Evolutionary conservation across 2,888 invertebrate genomes (phyloP).

Genomic region (Microctonus brassicae): DNA sequence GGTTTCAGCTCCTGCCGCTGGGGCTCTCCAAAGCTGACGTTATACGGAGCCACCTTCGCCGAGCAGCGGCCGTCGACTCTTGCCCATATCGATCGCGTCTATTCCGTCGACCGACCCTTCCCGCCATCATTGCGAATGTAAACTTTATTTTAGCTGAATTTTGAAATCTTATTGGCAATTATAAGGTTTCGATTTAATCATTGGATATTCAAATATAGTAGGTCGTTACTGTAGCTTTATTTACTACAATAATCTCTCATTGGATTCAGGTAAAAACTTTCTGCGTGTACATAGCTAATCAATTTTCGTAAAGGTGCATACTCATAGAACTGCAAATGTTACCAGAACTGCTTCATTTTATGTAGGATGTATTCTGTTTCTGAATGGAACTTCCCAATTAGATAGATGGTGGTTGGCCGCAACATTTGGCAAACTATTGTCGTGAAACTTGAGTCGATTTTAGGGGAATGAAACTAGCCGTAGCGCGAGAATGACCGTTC

Average conservation of each 20-base stretch:
- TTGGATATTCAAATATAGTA: neutral
- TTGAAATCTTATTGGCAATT: neutral
- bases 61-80: slow-evolving; percentile 1
- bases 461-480: slow-evolving; percentile 20
- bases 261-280: neutral
- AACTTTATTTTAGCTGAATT: neutral
- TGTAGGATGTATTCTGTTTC: neutral
- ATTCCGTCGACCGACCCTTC: slow-evolving; percentile 6
- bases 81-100: slow-evolving; percentile 20
- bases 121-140: neutral
- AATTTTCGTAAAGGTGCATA: neutral
- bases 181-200: neutral
- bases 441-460: slow-evolving; percentile 29
- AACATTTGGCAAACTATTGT: slow-evolving; percentile 26
- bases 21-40: neutral
- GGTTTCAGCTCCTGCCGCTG: neutral
- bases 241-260: neutral
- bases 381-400: slow-evolving; percentile 20
- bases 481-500: slow-evolving; percentile 24
- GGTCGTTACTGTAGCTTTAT: neutral
- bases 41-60: neutral
- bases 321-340: neutral
- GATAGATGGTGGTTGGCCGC: slow-evolving; percentile 8
- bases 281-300: neutral
- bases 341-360: neutral